phyloP scores from a whole-genome alignment of 2,797 vertebrate species.

The Acrossocheilus wenchowensis region DNA sequence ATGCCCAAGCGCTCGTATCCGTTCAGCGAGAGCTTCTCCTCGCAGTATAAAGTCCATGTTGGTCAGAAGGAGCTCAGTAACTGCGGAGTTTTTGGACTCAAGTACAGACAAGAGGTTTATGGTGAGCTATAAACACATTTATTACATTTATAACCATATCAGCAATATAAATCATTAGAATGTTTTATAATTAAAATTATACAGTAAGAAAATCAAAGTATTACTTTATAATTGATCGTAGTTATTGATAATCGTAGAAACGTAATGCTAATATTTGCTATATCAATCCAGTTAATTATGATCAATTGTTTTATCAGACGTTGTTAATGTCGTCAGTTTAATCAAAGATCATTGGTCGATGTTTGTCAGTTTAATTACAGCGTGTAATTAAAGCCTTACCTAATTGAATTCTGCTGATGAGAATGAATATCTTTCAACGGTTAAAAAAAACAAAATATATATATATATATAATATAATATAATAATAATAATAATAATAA shows the following conservation, averaged over 20 bases:
- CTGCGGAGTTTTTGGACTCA: slow-evolving; percentile 75
- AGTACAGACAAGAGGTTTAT: slow-evolving; percentile 77
- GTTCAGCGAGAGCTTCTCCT: slow-evolving; percentile 79
- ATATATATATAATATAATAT: too few species aligned
- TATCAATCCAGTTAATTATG: neutral
- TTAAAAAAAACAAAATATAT: too few species aligned
- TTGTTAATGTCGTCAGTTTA: neutral
- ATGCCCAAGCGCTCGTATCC: slow-evolving; percentile 81
- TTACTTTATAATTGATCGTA: too few species aligned
- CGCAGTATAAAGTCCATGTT: slow-evolving; percentile 82
- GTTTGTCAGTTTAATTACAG: too few species aligned
- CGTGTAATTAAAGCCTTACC: neutral
- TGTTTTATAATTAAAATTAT: neutral
- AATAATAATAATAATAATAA: too few species aligned
- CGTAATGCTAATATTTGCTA: neutral
- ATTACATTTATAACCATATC: neutral
- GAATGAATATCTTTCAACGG: too few species aligned
- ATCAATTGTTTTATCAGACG: rapidly evolving
- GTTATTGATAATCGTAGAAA: neutral
- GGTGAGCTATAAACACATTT: slow-evolving; percentile 65
- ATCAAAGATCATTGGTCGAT: neutral
- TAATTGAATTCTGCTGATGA: neutral
- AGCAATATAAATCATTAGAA: too few species aligned
- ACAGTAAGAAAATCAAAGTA: too few species aligned
- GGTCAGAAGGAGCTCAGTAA: slow-evolving; percentile 75